Base-by-base conservation (phyloP, 2,888 invertebrate genomes). In the Diabrotica balteata region DNA sequence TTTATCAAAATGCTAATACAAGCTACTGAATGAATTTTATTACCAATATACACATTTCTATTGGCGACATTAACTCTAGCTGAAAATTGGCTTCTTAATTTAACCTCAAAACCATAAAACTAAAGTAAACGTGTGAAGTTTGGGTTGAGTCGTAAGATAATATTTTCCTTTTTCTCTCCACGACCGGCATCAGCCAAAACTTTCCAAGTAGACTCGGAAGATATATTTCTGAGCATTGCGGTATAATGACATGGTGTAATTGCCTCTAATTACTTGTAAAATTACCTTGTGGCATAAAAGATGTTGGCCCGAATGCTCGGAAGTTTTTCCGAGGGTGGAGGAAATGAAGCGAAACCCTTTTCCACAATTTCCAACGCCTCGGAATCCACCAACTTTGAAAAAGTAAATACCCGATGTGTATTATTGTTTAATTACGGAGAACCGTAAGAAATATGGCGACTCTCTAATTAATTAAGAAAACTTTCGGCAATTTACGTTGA, bases 211-310 rank as follows among this genome's bases (percentile, higher is more conserved):
- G 61, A 68, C 44, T 68, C 75, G 79, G 79, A 82, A 83, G 82
- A 83, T 81, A 81, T 83, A 82, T 83, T 80, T 81, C 80, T 74
- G 80, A 73, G 81, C 80, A 78, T 74, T 80, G 81, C 81, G 80
- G 81, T 77, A 81, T 85, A 84, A 85, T 80, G 84, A 84, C 83
- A 80, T 83, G 82, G 79, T 80, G 84, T 84, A 85, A 85, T 84
- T 84, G 84, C 84, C 82, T 83, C 82, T 84, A 85, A 85, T 85
- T 85, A 85, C 84, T 85, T 84, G 84, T 83, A 82, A 85, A 85
- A 85, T 84, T 84, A 85, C 84, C 85, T 85, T 85, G 83, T 83
- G 84, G 84, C 82, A 81, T 83, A 83, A 84, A 83, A 83, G 84
- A 84, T 83, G 82, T 80, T 79, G 77, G 75, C 77, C 72, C 77